Evolutionary conservation across 2,113 vertebrate species (phyloP), one percentile per base, ranked within the genome.

Genomic region (Cryptomyrus ogoouensis): DNA sequence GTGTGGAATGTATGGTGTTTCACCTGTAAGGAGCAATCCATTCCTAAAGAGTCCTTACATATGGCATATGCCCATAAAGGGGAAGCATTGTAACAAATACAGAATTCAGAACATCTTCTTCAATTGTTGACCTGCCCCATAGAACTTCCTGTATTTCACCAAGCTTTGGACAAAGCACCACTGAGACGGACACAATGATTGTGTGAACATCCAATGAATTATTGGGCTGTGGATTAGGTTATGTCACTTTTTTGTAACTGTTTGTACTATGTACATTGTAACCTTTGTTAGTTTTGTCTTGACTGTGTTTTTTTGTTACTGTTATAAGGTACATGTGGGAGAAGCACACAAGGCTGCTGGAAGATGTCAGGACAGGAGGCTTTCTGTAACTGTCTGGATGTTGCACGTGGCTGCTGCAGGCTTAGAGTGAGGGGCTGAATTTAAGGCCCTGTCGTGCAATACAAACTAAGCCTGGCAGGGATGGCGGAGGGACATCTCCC

Each of bases 401-500:
- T 35, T 44, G 52, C 83, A 35, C n/a, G 15, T 87, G 53, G 83
- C 77, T 91, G 80, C 31, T 85, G 58, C 31, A 9, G 70, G 56
- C 49, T 44, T 27, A 83, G 56, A 62, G 52, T 62, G 49, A 52
- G 77, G 89, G 89, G 74, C 52, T 84, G 12, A 84, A 85, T 58
- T 53, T 53, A 80, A 27, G 50, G 84, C 83, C 83, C 83, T 27
- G 35, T 87, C 77, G 58, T 87, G 87, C 89, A 86, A 52, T 88
- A 90, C 89, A 85, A 87, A 90, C 53, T 87, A 47, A 88, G 83
- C 83, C 12, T 70, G 31, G 84, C 77, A 88, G 46, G 42, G 17
- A 24, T 19, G 53, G 47, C 9, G 17, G 86, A 52, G 19, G 12
- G 47, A 10, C 93, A 91, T 91, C 90, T 94, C 94, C 95, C 94